Base-by-base conservation (phyloP, 2,113 vertebrate species). In the Aphelocoma coerulescens region DNA sequence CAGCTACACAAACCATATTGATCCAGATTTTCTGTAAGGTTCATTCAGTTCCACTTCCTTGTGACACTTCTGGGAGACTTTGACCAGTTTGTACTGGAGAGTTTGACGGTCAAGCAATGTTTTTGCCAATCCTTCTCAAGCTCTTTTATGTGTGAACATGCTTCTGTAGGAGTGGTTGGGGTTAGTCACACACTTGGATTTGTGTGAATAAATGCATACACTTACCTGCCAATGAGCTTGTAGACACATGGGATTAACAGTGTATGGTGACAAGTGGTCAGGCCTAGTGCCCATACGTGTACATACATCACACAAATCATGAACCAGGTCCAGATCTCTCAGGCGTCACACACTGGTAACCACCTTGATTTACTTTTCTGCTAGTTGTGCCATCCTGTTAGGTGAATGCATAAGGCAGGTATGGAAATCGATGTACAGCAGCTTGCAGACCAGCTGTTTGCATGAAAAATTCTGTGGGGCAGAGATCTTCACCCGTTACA, bases 261-360 rank as follows among this genome's bases (percentile, higher is more conserved):
- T 12, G 3, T 54, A 6, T 3, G 11, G 28, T 85, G 69, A 26
- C 24, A 72, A 51, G 13, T 1, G 0, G 16, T 73, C 35, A 32
- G 26, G 51, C 30, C 35, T 55, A 39, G 27, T 71, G 33, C 44
- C 51, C 2, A 0, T 67, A 73, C 4, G 7, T 68, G 35, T 51
- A 39, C 12, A 0, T 9, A 7, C 26, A 5, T 65, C 44, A 46
- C 41, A 17, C 10, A 52, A 46, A 41, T 76, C 22, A 10, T 61
- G 84, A 65, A 33, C 37, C 18, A 22, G 28, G 11, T 57, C 54
- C 46, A n/a, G 21, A 12, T 73, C 33, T 55, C 32, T 84, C 12
- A 48, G 49, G n/a, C 0, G 0, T 73, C 10, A 19, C 39, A 46
- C 11, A 3, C 10, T 51, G 39, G 11, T 55, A 48, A 20, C 39